Evolutionary conservation across 2,888 invertebrate species (phyloP), one percentile per base, ranked within the genome.

Genomic region (Hyposoter didymator): DNA sequence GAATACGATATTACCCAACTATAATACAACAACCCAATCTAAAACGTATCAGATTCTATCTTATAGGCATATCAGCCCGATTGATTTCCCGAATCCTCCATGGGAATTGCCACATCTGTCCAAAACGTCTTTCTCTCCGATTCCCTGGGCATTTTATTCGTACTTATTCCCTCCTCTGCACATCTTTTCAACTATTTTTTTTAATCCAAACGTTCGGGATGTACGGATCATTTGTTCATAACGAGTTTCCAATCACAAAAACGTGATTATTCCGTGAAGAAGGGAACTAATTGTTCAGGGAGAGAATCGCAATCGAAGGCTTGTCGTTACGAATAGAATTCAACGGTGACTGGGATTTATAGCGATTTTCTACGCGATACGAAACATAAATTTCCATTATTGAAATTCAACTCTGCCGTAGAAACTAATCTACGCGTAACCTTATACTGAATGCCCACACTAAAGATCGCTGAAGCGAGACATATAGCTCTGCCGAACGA

Each of bases 51-150:
- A 67, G 55, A 66, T 80, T 35, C 22, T 55, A 70, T 72, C 67
- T 67, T 66, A 69, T 45, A 52, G 28, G 62, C 69, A 80, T 49
- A 76, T 73, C 45, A 39, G 43, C 59, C 28, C 73, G 85, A 83
- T 80, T 81, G 80, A 85, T 83, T 69, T 78, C 59, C 59, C 79
- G 32, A 35, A 75, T 80, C 72, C 39, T 67, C 45, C 69, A 43
- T 85, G 85, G 59, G 85, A 85, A 83, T 6, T 47, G 78, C 22
- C 8, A 73, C 85, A 83, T 73, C 85, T 85, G 85, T 32, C 28
- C 49, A 43, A 45, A 45, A 55, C 76, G 59, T 73, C 82, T 85
- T 70, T 35, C 62, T 35, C 28, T 45, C 12, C 47, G 45, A 72
- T 62, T 17, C 35, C 7, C n/a, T 14, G 19, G 73, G 22, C 6